Base-by-base conservation (phyloP, 2,113 vertebrate species). In the Columbina picui region DNA sequence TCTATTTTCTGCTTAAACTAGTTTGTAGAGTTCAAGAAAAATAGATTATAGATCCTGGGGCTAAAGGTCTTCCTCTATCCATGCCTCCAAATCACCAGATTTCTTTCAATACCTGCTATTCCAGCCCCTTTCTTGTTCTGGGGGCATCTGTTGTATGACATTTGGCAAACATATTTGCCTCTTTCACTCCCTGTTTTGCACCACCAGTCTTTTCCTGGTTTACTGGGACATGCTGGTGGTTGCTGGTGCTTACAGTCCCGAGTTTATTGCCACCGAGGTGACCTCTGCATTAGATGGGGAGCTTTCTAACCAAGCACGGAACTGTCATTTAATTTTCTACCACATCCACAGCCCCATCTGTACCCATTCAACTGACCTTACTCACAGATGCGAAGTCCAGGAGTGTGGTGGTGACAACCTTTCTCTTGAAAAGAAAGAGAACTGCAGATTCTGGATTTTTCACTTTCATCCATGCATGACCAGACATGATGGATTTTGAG, bases 401-500 rank as follows among this genome's bases (percentile, higher is more conserved):
- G 14, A 64, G 16, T 13, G 18, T 49, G n/a, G 7, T 16, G 2
- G 15, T 75, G 49, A 47, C 18, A 74, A 79, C 32, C 41, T 60
- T 6, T n/a, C 10, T 55, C 34, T 65, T 61, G 25, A 70, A 74
- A 78, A 63, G 41, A 39, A 25, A 74, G 21, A 53, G 50, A 69
- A n/a, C n/a, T 76, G 16, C 63, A 80, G 56, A 47, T 64, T 59
- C 45, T 80, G 79, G 59, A 18, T 80, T 68, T 59, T 69, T 83
- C 34, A 38, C 22, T 50, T 39, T 69, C 21, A 15, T 13, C 22
- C 22, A 14, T 0, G 0, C 9, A 10, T 41, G 69, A 22, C 27
- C 70, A 90, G 56, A 27, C 0, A 0, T 3, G 27, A n/a, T 5
- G 6, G 63, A 53, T 32, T 14, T 5, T 45, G 7, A 29, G 39